Evolutionary conservation across 2,888 invertebrate genomes (phyloP).

Genomic region (Elegia similella): DNA sequence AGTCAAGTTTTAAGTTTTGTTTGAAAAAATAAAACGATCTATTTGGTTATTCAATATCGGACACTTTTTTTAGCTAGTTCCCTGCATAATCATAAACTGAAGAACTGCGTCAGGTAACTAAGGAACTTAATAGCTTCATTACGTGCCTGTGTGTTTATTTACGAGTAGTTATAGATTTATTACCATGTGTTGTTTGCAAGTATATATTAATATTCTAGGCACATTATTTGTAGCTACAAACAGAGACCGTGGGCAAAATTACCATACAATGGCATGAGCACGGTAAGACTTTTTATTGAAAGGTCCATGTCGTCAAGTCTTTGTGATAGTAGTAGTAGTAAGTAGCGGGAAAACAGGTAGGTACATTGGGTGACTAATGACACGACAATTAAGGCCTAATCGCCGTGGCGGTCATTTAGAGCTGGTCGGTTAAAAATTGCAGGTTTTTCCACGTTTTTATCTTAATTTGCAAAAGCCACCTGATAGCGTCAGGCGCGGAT

Average conservation of each 20-base stretch:
- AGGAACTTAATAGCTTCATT: no score
- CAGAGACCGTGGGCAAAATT: neutral
- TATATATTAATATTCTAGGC: neutral
- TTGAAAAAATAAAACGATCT: no score
- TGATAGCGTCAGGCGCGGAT: no score
- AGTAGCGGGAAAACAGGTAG: neutral
- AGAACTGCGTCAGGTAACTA: no score
- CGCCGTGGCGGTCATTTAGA: neutral
- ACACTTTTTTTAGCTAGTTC: no score
- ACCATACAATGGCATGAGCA: slow-evolving; percentile 6
- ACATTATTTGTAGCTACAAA: neutral
- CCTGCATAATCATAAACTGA: no score
- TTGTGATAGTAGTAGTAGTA: no score
- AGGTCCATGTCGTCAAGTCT: neutral
- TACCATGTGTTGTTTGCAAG: no score
- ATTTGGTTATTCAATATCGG: no score
- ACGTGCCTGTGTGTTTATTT: no score
- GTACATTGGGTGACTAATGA: slow-evolving; percentile 4
- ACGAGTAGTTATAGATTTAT: no score
- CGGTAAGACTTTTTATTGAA: slow-evolving; percentile 1
- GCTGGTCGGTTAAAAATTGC: neutral
- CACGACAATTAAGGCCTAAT: slow-evolving; percentile 1
- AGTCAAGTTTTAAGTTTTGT: no score
- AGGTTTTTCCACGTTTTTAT: slow-evolving; percentile 8
- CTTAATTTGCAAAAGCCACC: neutral